Evolutionary conservation across 2,888 invertebrate species (phyloP).

Genomic region (Ochropleura leucogaster): DNA sequence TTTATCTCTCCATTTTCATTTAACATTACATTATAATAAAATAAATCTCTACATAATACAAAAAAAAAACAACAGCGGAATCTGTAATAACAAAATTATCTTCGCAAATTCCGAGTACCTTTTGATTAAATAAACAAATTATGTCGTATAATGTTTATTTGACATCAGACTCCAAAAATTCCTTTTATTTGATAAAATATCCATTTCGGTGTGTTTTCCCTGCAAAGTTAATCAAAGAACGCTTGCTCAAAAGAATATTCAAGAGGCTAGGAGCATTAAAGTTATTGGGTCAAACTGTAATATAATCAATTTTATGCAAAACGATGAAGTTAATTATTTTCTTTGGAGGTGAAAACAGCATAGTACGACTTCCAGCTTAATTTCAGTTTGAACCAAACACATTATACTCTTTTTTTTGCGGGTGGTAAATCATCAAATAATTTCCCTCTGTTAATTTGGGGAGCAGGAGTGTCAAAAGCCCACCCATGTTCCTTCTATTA

Average conservation of each 20-base stretch:
- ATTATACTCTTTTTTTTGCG: no score
- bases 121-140: constrained; percentile 43
- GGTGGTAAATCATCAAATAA: no score
- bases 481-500: no score
- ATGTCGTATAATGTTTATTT: constrained; percentile 45
- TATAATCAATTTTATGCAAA: constrained; percentile 83
- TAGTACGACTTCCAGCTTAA: background rate
- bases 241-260: constrained; percentile 76
- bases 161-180: constrained; percentile 33
- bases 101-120: constrained; percentile 28
- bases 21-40: constrained; percentile 1
- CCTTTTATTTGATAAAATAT: constrained; percentile 51
- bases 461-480: no score
- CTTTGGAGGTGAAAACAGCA: constrained; percentile 22
- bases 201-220: constrained; percentile 50
- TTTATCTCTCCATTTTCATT: background rate
- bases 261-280: constrained; percentile 60
- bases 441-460: no score
- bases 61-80: constrained; percentile 16
- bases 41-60: background rate
- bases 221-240: constrained; percentile 71
- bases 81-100: constrained; percentile 25
- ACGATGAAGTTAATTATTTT: constrained; percentile 67
- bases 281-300: constrained; percentile 73
- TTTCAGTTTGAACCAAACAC: background rate